These are phyloP conservation scores for Ornithoptera alexandrae DNA, from an alignment of 2,888 invertebrate genomes.

Conservation along the genomic window DNA sequence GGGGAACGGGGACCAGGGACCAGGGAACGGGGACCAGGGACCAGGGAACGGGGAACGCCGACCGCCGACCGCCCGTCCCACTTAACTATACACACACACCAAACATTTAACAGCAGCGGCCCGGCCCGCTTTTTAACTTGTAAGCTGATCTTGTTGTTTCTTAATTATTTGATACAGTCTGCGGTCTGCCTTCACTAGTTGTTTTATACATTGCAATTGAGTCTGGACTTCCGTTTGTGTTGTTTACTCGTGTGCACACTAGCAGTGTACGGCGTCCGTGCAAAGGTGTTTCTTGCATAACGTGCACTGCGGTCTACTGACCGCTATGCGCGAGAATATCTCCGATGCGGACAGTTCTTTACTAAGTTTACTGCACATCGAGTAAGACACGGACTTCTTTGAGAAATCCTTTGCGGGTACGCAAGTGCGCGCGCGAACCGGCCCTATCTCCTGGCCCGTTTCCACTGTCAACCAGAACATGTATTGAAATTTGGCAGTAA, in stretches of 20 bases:
- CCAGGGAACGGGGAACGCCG: too few species aligned
- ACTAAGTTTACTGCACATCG: constrained; percentile 71
- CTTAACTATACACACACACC: constrained; percentile 2
- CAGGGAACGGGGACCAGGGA: too few species aligned
- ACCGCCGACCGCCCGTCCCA: constrained; percentile 1
- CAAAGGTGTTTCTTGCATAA: constrained; percentile 71
- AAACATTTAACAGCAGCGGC: constrained; percentile 11
- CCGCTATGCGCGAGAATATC: constrained; percentile 69
- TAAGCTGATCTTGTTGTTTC: constrained; percentile 22
- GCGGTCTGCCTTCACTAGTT: constrained; percentile 17
- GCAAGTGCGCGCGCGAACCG: constrained; percentile 72
- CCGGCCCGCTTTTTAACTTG: constrained; percentile 4
- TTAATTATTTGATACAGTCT: constrained; percentile 21
- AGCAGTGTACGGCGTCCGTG: constrained; percentile 64
- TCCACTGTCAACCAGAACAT: constrained; percentile 51
- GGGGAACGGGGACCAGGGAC: too few species aligned
- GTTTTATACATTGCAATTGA: constrained; percentile 8
- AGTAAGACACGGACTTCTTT: constrained; percentile 71
- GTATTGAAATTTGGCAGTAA: neutral
- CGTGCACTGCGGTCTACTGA: constrained; percentile 65
- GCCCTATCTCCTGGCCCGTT: constrained; percentile 71
- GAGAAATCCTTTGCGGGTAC: constrained; percentile 72
- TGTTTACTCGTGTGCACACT: constrained; percentile 30
- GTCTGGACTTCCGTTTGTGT: constrained; percentile 14
- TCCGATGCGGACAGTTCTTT: constrained; percentile 71